These are phyloP conservation scores for Elaphurus davidianus DNA, from an alignment of 2,113 vertebrate genomes.

Conservation along the genomic window DNA sequence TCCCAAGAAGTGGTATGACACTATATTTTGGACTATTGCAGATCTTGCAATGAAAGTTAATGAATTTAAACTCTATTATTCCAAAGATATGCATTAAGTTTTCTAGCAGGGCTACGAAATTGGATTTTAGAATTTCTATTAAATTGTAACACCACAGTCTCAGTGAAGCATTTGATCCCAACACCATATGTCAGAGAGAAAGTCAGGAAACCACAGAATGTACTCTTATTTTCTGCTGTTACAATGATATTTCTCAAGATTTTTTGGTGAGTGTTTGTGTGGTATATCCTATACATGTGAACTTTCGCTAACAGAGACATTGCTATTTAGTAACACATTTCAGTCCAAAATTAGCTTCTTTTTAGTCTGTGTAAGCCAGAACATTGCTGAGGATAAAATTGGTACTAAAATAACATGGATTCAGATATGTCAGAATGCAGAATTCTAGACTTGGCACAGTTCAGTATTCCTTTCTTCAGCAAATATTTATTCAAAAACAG, in stretches of 20 bases:
- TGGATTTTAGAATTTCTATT: conserved; percentile 27
- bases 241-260: neutral
- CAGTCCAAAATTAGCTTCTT: neutral
- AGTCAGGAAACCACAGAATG: neutral
- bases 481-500: conserved; percentile 54
- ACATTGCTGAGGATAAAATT: neutral
- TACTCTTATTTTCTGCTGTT: neutral
- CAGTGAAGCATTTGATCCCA: conserved; percentile 7
- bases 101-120: neutral
- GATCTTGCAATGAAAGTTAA: conserved; percentile 1
- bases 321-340: neutral
- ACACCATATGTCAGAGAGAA: neutral
- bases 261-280: neutral
- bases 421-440: neutral
- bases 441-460: neutral
- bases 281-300: neutral
- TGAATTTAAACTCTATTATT: conserved; percentile 36
- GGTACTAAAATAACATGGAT: neutral
- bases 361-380: neutral
- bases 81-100: neutral
- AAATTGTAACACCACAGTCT: neutral
- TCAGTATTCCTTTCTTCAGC: conserved; percentile 13
- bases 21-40: neutral
- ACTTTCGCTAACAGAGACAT: neutral
- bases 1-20: neutral